Base-by-base conservation (phyloP, 1,140 invertebrate species). In the Trichomalopsis sarcophagae region DNA sequence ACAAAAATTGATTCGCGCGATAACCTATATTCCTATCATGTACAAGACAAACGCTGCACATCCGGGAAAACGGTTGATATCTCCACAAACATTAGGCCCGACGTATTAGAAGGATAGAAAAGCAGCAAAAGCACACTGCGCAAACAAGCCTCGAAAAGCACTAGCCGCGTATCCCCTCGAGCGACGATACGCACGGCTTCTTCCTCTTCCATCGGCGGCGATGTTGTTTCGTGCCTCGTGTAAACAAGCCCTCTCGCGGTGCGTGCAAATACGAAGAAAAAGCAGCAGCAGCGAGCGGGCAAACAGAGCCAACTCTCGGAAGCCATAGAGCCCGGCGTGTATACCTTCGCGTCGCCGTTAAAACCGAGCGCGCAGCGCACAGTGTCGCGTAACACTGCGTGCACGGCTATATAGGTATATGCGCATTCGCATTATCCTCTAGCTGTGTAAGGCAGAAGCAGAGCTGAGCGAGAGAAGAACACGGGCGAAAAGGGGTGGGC, bases 221-320 rank as follows among this genome's bases (percentile, higher is more conserved):
- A 87, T 85, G 84, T 86, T 86, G 87, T 87, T 81, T 76, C 55
- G 81, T 47, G 86, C 69, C 81, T 69, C 84, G 83, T 81, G 83
- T 86, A 87, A 82, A 78, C 85, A 85, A 84, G 66, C 84, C 86
- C 87, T 76, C 85, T 86, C 86, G 82, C 86, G 82, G 83, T 80
- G 80, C 78, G 84, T 86, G 86, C 55, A 62, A 62, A 62, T 62
- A 62, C 55, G 55, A 62, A 62, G 55, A 62, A 62, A 62, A 62
- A 62, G 17, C 55, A 62, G 55, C 55, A 62, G 17, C 55, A 62
- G 55, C 55, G 55, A 44, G 55, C 55, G n/a, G 55, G 55, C 55
- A 62, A 62, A 62, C 55, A 21, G 4, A 21, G 55, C 17, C 17
- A 62, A 62, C 55, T 62, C 55, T n/a, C 55, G 79, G 68, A 71